Evolutionary conservation across 2,888 invertebrate species (phyloP).

Genomic region (Heliconius ismenius): DNA sequence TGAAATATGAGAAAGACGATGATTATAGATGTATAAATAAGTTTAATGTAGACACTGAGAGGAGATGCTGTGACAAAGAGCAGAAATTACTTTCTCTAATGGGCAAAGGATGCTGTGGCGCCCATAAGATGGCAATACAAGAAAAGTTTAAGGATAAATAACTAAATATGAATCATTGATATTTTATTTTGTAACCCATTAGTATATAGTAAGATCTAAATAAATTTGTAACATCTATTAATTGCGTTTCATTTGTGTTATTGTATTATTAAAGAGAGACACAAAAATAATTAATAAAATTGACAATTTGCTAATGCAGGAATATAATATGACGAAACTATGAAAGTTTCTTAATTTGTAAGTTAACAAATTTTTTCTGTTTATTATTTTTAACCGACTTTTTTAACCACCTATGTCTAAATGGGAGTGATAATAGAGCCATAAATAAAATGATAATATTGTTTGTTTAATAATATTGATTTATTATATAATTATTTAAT

Average conservation of each 20-base stretch:
- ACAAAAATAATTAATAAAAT: too few relatives aligned
- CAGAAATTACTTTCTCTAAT: constrained; percentile 61
- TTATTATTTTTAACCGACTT: too few relatives aligned
- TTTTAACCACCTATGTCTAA: not conserved
- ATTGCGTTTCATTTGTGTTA: constrained; percentile 20
- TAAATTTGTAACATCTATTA: constrained; percentile 51
- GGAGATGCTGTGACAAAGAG: constrained; percentile 74
- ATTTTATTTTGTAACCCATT: constrained; percentile 79
- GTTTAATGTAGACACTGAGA: constrained; percentile 71
- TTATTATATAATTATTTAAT: not conserved
- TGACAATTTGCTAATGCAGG: too few relatives aligned
- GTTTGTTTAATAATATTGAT: not conserved
- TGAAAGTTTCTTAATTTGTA: too few relatives aligned
- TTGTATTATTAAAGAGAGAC: not conserved
- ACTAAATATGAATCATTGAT: constrained; percentile 52
- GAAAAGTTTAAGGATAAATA: constrained; percentile 59
- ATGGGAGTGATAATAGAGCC: not conserved
- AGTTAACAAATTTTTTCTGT: too few relatives aligned
- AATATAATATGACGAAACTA: too few relatives aligned
- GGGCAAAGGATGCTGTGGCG: constrained; percentile 71
- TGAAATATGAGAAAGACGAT: constrained; percentile 65
- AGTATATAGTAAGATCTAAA: constrained; percentile 50
- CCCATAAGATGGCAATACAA: constrained; percentile 70
- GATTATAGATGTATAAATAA: constrained; percentile 71
- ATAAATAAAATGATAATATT: not conserved